Percentiles rank a stretch among this genome's conserved stretches.
These are phyloP conservation scores for Channallabes apus DNA, from an alignment of 2,797 vertebrate species.

Conservation along the genomic window DNA sequence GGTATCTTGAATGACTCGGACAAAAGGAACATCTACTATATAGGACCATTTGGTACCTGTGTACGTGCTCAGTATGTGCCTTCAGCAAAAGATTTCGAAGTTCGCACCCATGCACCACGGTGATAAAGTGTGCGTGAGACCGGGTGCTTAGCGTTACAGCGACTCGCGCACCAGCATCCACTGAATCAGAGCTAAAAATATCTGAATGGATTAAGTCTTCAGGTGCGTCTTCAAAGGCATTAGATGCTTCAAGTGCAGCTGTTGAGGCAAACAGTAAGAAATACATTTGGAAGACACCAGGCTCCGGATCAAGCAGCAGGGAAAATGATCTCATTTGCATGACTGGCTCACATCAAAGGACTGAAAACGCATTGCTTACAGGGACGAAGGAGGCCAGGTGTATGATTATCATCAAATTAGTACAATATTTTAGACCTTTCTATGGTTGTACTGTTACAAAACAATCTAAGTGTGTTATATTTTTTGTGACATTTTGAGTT, in stretches of 20 bases:
- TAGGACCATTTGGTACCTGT: background rate
- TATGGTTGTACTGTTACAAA: background rate
- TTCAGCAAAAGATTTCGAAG: background rate
- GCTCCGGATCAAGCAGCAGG: conserved; percentile 52
- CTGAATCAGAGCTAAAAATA: conserved; percentile 10
- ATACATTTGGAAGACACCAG: conserved; percentile 34
- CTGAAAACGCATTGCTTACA: conserved; percentile 55
- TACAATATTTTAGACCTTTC: background rate
- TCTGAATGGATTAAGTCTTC: background rate
- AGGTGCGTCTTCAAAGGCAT: conserved; percentile 14
- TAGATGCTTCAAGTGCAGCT: conserved; percentile 2
- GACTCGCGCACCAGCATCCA: background rate
- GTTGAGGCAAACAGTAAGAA: conserved; percentile 17
- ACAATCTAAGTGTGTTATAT: background rate
- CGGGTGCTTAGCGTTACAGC: background rate
- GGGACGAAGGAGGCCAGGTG: conserved; percentile 40
- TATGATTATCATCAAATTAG: conserved; percentile 22
- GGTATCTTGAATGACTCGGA: conserved; percentile 10
- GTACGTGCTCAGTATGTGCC: background rate
- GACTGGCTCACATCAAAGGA: conserved; percentile 69
- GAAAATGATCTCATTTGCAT: conserved; percentile 65
- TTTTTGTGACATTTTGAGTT: background rate
- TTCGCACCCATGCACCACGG: background rate
- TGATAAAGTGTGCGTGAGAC: background rate
- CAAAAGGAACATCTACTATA: background rate